A percentile compares a stretch with the other conserved stretches of the same genome.
Evolutionary conservation across 2,888 invertebrate species (phyloP).

Genomic region (Limenitis camilla): DNA sequence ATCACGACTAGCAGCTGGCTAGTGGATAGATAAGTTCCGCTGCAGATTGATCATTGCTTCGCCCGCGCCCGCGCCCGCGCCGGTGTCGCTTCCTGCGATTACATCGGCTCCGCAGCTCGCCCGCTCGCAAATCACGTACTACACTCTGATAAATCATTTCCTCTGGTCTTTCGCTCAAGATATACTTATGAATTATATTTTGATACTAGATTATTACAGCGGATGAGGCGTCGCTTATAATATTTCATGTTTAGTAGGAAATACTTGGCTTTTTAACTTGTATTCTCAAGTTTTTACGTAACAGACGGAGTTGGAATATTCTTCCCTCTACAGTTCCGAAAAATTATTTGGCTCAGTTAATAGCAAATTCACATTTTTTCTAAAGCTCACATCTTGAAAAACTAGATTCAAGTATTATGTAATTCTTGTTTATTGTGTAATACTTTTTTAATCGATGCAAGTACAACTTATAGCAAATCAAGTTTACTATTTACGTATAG

Average conservation of each 20-base stretch:
- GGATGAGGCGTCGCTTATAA: background rate
- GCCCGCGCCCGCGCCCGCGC: conserved; percentile 16
- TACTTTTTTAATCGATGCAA: too few species aligned
- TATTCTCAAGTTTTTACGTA: too few species aligned
- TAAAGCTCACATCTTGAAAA: background rate
- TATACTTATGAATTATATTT: conserved; percentile 35
- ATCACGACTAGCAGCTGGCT: conserved; percentile 52
- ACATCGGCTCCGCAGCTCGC: conserved; percentile 42
- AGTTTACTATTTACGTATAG: background rate
- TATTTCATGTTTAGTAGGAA: too few species aligned
- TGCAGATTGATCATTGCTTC: conserved; percentile 45
- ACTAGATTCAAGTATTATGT: too few species aligned
- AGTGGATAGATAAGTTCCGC: conserved; percentile 65
- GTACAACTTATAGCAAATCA: background rate
- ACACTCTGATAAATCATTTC: conserved; percentile 61
- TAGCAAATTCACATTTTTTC: too few species aligned
- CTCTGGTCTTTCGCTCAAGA: conserved; percentile 35
- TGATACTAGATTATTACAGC: conserved; percentile 23
- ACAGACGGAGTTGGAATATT: too few species aligned
- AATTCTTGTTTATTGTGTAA: too few species aligned
- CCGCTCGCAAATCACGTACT: conserved; percentile 62
- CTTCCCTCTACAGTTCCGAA: background rate
- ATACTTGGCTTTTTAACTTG: too few species aligned
- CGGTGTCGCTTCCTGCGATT: conserved; percentile 66
- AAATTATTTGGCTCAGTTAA: background rate